Base-by-base conservation (phyloP, 2,113 vertebrate genomes). In the Mungos mungo region DNA sequence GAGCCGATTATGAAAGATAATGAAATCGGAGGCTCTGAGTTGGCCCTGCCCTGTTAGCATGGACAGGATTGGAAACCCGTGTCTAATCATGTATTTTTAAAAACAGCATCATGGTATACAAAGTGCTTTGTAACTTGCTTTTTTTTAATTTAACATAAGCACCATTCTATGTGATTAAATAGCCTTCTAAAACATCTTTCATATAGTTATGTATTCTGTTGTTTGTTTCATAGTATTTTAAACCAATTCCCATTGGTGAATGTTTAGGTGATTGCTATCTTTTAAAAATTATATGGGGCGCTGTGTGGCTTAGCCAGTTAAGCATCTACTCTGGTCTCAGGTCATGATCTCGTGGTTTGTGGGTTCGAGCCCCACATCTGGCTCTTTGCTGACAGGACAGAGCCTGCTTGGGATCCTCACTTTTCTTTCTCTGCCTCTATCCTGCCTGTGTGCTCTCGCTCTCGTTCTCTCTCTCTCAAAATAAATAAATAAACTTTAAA, bases 141-240 rank as follows among this genome's bases (percentile, higher is more conserved):
- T 54, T 87, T 93, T 93, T 83, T 89, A 65, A 65, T 41, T 65
- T 89, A 41, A 29, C n/a, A 76, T 65, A 38, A 41, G 2, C 25
- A 80, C 66, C 50, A 63, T 33, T 87, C 54, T 50, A 14, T 65
- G 2, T 82, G 23, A 52, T 83, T 93, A 19, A 57, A 82, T 38
- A 45, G 11, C 60, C 19, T 84, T 92, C 27, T 72, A 88, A 93
- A 41, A 7, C 47, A 50, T 77, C 35, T 85, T 76, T 38, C 25
- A 69, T 13, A 63, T 14, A 86, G 11, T 33, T 95, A 83, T 82
- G 2, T 74, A 66, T 95, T 90, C 41, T 88, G 29, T 83, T 97
- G 29, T 72, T 90, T 90, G 6, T 66, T 88, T 72, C 18, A 19
- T 80, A 89, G 85, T 91, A n/a, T 96, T 96, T 96, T 66, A 95